phyloP scores from a whole-genome alignment of 2,797 vertebrate genomes.

The Lycodopsis pacificus region DNA sequence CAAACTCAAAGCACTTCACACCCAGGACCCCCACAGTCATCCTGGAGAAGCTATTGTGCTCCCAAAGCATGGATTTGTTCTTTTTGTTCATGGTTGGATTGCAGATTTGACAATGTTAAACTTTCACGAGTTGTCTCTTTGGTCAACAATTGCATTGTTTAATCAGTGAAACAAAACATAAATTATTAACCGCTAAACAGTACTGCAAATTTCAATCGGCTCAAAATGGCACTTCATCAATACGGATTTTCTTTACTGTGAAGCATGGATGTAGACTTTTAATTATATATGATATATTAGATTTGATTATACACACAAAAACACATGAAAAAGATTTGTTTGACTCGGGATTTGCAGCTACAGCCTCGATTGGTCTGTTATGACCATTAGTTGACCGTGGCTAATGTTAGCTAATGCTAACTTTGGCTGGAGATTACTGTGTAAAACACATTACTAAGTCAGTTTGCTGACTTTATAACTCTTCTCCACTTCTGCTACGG shows the following conservation, averaged over 20 bases:
- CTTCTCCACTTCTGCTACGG: not conserved
- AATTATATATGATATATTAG: not conserved
- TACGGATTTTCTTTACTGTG: not conserved
- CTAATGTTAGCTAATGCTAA: constrained; percentile 1
- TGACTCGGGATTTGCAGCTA: not conserved
- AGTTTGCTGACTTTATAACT: not conserved
- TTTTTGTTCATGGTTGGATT: constrained; percentile 30
- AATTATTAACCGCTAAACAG: not conserved
- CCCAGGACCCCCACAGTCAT: constrained; percentile 65
- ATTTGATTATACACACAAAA: no score
- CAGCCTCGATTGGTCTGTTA: not conserved
- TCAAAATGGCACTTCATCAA: not conserved
- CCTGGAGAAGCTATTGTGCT: constrained; percentile 49
- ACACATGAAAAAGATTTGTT: no score
- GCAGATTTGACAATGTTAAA: constrained; percentile 19
- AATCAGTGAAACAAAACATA: not conserved
- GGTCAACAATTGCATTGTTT: constrained; percentile 11
- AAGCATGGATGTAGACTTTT: no score
- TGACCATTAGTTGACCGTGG: not conserved
- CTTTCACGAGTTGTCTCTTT: constrained; percentile 10
- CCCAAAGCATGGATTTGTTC: constrained; percentile 47
- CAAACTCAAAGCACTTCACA: constrained; percentile 69
- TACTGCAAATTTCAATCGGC: not conserved
- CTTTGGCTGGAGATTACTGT: not conserved
- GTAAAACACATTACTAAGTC: not conserved